A percentile compares a stretch with the other conserved stretches of the same genome.
These are phyloP conservation scores for Electrophaes corylata DNA, from an alignment of 2,888 invertebrate genomes.

Conservation along the genomic window DNA sequence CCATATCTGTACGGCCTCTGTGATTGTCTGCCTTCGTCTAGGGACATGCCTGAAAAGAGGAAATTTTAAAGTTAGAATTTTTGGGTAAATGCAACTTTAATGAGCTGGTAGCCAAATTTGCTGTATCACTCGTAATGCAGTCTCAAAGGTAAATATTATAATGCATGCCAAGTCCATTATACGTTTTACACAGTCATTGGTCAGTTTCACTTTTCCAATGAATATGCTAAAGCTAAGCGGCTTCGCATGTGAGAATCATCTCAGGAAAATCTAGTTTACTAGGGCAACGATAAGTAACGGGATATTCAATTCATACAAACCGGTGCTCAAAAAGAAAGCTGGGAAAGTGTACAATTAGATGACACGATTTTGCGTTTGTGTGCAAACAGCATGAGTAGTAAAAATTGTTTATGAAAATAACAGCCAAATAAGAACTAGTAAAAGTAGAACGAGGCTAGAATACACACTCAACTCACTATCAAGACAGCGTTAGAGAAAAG, in stretches of 20 bases:
- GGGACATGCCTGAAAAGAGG: constrained; percentile 84
- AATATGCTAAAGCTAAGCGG: constrained; percentile 32
- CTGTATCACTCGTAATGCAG: neutral
- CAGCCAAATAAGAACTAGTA: neutral
- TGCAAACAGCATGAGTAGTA: constrained; percentile 26
- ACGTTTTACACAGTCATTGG: constrained; percentile 38
- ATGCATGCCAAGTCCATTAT: constrained; percentile 9
- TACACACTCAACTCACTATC: no score
- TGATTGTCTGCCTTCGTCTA: constrained; percentile 87
- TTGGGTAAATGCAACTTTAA: neutral
- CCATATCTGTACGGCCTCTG: constrained; percentile 90
- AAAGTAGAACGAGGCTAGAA: no score
- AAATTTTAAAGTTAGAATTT: neutral
- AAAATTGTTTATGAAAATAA: constrained; percentile 10
- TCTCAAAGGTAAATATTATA: no score
- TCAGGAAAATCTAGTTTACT: constrained; percentile 68
- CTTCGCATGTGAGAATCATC: constrained; percentile 43
- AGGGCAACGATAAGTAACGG: constrained; percentile 72
- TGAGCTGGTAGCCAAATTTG: neutral
- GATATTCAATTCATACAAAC: constrained; percentile 60
- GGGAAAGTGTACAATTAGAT: constrained; percentile 75
- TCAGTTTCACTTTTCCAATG: constrained; percentile 39
- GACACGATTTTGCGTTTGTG: constrained; percentile 53
- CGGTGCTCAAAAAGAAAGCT: constrained; percentile 74
- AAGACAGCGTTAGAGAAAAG: no score